Conservation (phyloP, 2,797 vertebrate species). For the Streptopelia turtur region DNA sequence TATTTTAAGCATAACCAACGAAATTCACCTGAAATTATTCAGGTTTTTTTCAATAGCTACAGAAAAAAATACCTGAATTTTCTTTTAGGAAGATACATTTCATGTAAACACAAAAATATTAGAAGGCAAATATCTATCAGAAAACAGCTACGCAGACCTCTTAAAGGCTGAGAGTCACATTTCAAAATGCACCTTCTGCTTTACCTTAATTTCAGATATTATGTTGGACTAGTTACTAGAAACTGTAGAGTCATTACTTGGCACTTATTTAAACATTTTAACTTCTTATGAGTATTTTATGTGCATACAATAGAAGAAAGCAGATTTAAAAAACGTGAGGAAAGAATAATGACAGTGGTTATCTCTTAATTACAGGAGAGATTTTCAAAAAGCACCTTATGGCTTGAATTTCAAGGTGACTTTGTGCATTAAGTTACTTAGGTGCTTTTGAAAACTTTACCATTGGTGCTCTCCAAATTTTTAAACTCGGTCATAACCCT, state of each 20-base stretch:
- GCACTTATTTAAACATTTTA: neutral
- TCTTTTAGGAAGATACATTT: neutral
- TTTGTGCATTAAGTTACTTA: neutral
- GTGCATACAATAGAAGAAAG: neutral
- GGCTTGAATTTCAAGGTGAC: constrained; percentile 41
- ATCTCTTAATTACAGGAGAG: constrained; percentile 19
- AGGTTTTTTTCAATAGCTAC: neutral
- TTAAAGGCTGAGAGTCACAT: neutral
- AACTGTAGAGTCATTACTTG: neutral
- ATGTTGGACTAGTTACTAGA: neutral
- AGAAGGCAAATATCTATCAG: neutral
- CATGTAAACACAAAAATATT: neutral
- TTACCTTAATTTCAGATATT: neutral
- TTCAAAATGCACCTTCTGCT: neutral
- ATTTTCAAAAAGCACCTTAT: constrained; percentile 9
- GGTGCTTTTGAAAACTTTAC: neutral
- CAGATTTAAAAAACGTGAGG: neutral
- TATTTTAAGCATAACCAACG: constrained; percentile 9
- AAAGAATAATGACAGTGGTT: constrained; percentile 34
- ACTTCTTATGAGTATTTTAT: constrained; percentile 27
- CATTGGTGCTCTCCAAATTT: neutral
- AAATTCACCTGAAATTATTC: neutral
- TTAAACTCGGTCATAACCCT: neutral
- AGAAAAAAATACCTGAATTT: neutral
- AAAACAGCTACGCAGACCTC: neutral